Conservation (phyloP, 1,140 invertebrate genomes). For the Metaphire vulgaris region DNA sequence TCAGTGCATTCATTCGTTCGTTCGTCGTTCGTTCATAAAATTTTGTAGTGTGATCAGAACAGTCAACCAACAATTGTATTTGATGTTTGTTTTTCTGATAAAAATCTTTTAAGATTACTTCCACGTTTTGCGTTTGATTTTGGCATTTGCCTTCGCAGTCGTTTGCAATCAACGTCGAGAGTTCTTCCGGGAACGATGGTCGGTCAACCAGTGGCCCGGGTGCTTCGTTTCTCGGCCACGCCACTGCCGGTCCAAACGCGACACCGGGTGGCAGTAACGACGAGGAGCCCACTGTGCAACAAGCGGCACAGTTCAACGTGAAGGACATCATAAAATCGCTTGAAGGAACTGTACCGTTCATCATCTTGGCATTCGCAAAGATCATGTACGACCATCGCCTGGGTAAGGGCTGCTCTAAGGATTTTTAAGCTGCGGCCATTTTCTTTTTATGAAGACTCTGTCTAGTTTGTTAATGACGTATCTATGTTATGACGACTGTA, state of each 20-base stretch:
- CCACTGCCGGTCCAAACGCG: not conserved
- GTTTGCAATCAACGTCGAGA: not conserved
- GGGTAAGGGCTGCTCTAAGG: no score
- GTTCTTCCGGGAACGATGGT: not conserved
- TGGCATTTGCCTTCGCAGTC: not conserved
- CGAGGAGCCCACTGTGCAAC: no score
- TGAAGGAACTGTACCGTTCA: not conserved
- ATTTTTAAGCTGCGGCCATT: no score
- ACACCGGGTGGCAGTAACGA: no score
- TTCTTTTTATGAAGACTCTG: no score
- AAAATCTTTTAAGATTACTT: not conserved
- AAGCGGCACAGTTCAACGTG: not conserved
- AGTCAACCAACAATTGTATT: not conserved
- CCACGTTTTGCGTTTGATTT: not conserved
- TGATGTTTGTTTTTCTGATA: not conserved
- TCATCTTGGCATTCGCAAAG: not conserved
- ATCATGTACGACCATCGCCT: not conserved
- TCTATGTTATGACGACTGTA: no score
- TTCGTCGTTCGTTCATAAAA: not conserved
- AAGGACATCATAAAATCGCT: not conserved
- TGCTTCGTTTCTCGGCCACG: not conserved
- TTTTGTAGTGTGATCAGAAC: not conserved
- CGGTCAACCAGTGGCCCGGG: not conserved
- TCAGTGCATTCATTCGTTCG: not conserved
- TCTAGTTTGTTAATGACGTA: no score